phyloP scores from a whole-genome alignment of 2,113 vertebrate genomes.

The Eubucco bourcierii region DNA sequence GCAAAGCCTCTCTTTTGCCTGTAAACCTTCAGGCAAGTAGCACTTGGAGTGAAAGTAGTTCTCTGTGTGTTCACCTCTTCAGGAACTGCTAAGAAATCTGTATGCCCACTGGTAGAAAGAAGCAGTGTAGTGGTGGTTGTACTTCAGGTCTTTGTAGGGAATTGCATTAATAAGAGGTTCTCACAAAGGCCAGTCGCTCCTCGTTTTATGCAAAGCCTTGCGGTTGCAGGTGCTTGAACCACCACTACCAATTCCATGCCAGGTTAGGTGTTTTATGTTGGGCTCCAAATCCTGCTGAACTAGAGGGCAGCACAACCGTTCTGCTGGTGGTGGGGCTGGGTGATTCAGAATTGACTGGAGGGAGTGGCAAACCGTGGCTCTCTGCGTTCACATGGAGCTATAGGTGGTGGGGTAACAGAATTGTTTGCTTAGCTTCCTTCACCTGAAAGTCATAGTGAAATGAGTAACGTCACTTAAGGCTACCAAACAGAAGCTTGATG shows the following conservation, averaged over 20 bases:
- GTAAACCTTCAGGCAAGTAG: neutral
- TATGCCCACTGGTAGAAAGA: neutral
- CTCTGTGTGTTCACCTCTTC: neutral
- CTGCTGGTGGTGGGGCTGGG: neutral
- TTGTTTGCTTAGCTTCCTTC: neutral
- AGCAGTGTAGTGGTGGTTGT: neutral
- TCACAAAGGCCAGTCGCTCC: neutral
- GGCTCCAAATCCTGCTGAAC: neutral
- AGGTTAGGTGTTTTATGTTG: neutral
- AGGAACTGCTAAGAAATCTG: neutral
- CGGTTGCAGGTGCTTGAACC: slow-evolving; percentile 9
- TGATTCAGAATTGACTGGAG: neutral
- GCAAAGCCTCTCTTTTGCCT: neutral
- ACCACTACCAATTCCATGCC: neutral
- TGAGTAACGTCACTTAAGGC: neutral
- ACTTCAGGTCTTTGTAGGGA: neutral
- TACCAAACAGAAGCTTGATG: neutral
- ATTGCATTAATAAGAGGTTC: neutral
- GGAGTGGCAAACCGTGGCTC: neutral
- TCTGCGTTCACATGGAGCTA: neutral
- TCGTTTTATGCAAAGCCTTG: neutral
- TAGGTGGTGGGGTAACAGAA: neutral
- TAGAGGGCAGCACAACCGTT: neutral
- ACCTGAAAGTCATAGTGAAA: neutral
- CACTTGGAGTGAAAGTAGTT: neutral